Base-by-base conservation (phyloP, 2,797 vertebrate genomes). In the Cuniculus paca region DNA sequence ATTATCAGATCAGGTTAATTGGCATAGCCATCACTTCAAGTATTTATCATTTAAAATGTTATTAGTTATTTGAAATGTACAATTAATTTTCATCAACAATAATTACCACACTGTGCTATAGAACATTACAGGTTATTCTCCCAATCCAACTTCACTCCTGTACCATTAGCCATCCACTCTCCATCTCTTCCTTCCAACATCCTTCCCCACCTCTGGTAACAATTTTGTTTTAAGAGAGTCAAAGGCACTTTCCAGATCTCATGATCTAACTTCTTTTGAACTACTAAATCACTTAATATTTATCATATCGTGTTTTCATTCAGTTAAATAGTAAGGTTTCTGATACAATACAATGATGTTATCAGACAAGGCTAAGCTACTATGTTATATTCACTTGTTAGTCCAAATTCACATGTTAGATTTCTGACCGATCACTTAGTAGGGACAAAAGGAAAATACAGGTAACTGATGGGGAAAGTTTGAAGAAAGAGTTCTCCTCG, bases 181-280 rank as follows among this genome's bases (percentile, higher is more conserved):
- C 34, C 16, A 3, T 34, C 60, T 48, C 42, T 36, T 28, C 14
- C 28, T 65, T 26, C 26, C 17, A 10, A 3, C 5, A 50, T 28
- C 19, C 8, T 58, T 50, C 24, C 13, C 26, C n/a, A 56, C 2
- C 19, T 65, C 78, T 48, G 22, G 31, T 36, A 56, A 16, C n/a
- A 54, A 39, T 24, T 24, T 39, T 80, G 4, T 34, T 91, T 91
- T 61, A 39, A 92, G 63, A 95, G 72, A 31, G n/a, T 94, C 22
- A 39, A 65, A 89, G 61, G 3, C 34, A 19, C 70, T 93, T 82
- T 36, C 7, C 6, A 80, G 26, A 54, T 70, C 42, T 95, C 45
- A 91, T 10, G 20, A 39, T 85, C 45, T 86, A 65, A 70, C 5
- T 52, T 31, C 28, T 95, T 87, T 95, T 17, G 52, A 87, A 85